These are phyloP conservation scores for Teleiodes luculella DNA, from an alignment of 2,888 invertebrate species.

Conservation along the genomic window DNA sequence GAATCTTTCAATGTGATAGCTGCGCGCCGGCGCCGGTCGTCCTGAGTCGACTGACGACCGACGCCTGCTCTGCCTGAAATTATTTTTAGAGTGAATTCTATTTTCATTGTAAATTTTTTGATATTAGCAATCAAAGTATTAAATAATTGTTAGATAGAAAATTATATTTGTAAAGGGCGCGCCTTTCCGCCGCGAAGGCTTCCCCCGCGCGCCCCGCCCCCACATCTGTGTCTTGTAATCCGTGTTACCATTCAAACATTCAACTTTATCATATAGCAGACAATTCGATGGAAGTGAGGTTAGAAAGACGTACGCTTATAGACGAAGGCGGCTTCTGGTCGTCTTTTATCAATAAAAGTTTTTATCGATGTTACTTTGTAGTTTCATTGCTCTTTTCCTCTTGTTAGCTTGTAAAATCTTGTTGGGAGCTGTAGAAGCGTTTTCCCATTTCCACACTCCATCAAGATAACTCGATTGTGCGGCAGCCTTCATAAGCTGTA, in stretches of 20 bases:
- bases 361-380: constrained; percentile 72
- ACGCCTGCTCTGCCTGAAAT: constrained; percentile 58
- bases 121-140: constrained; percentile 72
- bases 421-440: background rate
- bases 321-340: constrained; percentile 61
- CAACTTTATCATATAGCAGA: constrained; percentile 68
- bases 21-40: constrained; percentile 66
- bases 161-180: constrained; percentile 72
- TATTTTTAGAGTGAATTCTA: constrained; percentile 78
- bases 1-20: constrained; percentile 78
- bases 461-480: background rate
- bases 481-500: background rate
- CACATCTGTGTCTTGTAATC: constrained; percentile 72
- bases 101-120: constrained; percentile 77
- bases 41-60: constrained; percentile 65
- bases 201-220: constrained; percentile 55
- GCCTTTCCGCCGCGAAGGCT: constrained; percentile 52
- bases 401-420: background rate
- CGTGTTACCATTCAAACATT: constrained; percentile 65
- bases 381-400: constrained; percentile 40
- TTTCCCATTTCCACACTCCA: background rate
- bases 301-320: constrained; percentile 76
- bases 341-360: constrained; percentile 74
- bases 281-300: constrained; percentile 55
- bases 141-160: constrained; percentile 74